phyloP scores from a whole-genome alignment of 2,888 invertebrate genomes.

The Drosophila koepferae region DNA sequence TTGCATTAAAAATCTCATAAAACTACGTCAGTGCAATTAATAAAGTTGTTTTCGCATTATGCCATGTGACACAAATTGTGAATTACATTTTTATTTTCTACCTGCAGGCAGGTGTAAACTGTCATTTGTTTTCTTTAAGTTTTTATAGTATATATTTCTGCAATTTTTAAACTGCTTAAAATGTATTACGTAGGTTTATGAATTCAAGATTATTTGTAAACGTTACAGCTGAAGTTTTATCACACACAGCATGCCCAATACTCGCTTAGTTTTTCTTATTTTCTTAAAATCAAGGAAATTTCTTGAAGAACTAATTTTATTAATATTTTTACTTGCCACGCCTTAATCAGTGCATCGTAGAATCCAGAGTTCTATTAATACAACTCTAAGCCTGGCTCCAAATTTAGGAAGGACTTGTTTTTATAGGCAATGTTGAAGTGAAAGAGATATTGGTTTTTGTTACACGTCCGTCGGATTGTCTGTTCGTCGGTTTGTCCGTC shows the following conservation, averaged over 20 bases:
- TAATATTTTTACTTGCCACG: too few species aligned
- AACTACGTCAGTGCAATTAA: slow-evolving; percentile 71
- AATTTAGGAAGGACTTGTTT: too few species aligned
- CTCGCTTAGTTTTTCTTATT: background rate
- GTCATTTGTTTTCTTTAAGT: background rate
- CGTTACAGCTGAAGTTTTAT: background rate
- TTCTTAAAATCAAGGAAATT: too few species aligned
- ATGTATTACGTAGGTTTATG: too few species aligned
- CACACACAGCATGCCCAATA: background rate
- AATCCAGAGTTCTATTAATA: too few species aligned
- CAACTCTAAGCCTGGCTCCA: too few species aligned
- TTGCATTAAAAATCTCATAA: slow-evolving; percentile 73
- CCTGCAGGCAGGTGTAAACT: background rate
- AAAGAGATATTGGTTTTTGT: background rate
- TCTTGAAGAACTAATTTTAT: too few species aligned
- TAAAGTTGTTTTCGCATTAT: slow-evolving; percentile 52
- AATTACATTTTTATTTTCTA: slow-evolving; percentile 17
- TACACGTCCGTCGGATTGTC: background rate
- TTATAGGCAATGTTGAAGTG: too few species aligned
- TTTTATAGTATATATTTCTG: background rate
- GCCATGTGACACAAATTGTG: slow-evolving; percentile 34
- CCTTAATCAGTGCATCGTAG: too few species aligned
- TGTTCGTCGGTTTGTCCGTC: background rate
- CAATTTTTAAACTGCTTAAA: background rate
- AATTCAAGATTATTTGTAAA: too few species aligned